Evolutionary conservation across 1,140 invertebrate genomes (phyloP), one percentile per base, ranked within the genome.

Genomic region (Caenorhabditis brenneri): DNA sequence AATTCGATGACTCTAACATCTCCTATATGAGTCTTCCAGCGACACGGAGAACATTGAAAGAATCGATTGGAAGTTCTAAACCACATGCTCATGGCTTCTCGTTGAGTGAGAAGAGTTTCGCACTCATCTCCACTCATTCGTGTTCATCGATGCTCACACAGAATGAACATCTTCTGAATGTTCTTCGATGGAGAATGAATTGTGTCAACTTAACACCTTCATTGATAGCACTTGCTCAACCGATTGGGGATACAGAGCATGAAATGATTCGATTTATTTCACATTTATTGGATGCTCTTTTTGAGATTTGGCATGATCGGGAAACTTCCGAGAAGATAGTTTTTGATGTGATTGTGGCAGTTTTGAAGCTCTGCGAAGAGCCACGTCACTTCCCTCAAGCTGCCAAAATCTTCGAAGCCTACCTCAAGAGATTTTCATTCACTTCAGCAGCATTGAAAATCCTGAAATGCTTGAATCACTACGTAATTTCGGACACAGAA

Each of bases 91-190:
- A 84, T 1, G 60, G 81, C 16, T 85, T 83, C 51, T 78, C 89
- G 9, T 88, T 91, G 78, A 94, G 93, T 81, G 93, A 93, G 22
- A 95, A 95, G 88, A 96, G 98, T 91, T 92, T 91, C 48, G 94
- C 98, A 90, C 92, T 92, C 2, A 95, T 98, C 53, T 92, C 93
- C 36, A 95, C 95, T 0, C 95, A 95, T 90, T 93, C 97, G 55
- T 97, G 96, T 91, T 97, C 96, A 46, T 97, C 96, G 6, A 97
- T 97, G 92, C 93, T 98, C 39, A 98, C 96, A 79, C 69, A 83
- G 31, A 79, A 79, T 19, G 22, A 83, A 48, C 46, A 80, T 55
- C 36, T 80, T 31, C 48, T 51, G 31, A 80, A 80, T 55, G 51
- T 80, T 22, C 48, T 80, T 3, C 96, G 97, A 90, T 97, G 96